Conservation (phyloP, 2,113 vertebrate genomes). For the Brachyhypopomus occidentalis region DNA sequence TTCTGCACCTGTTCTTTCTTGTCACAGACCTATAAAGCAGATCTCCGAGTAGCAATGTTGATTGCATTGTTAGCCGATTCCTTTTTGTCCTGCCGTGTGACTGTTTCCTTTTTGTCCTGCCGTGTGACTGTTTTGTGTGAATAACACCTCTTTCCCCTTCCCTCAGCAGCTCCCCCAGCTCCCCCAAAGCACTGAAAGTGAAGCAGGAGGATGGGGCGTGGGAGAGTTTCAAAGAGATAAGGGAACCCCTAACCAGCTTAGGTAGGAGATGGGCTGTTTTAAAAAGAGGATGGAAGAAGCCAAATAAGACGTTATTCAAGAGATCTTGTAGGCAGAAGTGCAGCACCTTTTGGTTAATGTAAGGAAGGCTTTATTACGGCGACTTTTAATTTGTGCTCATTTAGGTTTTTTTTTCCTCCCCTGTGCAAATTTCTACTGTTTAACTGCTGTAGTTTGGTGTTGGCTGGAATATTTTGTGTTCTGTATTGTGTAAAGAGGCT, state of each 20-base stretch:
- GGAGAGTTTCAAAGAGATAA: slow-evolving; percentile 82
- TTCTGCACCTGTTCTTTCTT: not conserved
- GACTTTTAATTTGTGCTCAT: not conserved
- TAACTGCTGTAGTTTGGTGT: not conserved
- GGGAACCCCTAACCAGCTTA: slow-evolving; percentile 81
- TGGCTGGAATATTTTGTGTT: no score
- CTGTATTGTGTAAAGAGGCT: no score
- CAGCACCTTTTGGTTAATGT: not conserved
- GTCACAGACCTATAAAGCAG: not conserved
- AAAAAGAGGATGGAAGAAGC: slow-evolving; percentile 72
- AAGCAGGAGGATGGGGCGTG: slow-evolving; percentile 82
- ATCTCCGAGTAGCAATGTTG: not conserved
- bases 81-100: slow-evolving; percentile 56
- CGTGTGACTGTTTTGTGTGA: slow-evolving; percentile 62
- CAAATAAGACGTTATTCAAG: slow-evolving; percentile 54
- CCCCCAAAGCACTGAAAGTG: slow-evolving; percentile 81
- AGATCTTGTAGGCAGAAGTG: slow-evolving; percentile 51
- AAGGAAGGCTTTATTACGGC: not conserved
- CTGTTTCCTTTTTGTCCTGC: slow-evolving; percentile 38
- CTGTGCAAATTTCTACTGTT: not conserved
- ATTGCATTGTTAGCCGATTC: slow-evolving; percentile 53
- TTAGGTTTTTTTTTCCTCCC: not conserved
- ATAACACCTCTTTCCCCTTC: slow-evolving; percentile 82
- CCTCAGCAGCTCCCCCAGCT: slow-evolving; percentile 83
- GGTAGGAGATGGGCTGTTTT: slow-evolving; percentile 85